Conservation (phyloP, 2,797 vertebrate genomes). For the Gymnocypris eckloni region DNA sequence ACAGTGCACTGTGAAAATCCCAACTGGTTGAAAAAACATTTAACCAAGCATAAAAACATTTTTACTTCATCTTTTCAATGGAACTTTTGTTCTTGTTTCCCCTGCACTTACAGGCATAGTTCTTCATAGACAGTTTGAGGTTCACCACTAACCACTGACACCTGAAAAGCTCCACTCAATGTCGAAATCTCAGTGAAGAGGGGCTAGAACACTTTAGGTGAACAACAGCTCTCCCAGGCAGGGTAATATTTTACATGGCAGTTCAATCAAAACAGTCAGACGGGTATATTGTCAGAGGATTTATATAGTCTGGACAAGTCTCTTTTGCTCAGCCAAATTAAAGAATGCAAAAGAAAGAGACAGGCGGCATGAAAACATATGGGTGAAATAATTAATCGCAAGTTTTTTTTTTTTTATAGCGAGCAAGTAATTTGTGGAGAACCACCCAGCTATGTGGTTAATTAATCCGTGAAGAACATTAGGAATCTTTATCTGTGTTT, state of each 20-base stretch:
- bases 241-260: slow-evolving; percentile 47
- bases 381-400: slow-evolving; percentile 39
- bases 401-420: slow-evolving; percentile 4
- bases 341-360: slow-evolving; percentile 24
- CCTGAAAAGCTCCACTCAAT: slow-evolving; percentile 60
- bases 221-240: slow-evolving; percentile 20
- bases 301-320: slow-evolving; percentile 41
- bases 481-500: slow-evolving; percentile 44
- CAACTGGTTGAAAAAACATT: not conserved
- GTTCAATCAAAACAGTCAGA: slow-evolving; percentile 53
- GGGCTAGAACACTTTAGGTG: slow-evolving; percentile 5
- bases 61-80: not conserved
- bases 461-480: slow-evolving; percentile 35
- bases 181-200: slow-evolving; percentile 47
- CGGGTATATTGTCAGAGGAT: slow-evolving; percentile 48
- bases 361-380: slow-evolving; percentile 39
- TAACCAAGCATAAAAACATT: not conserved
- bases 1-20: not conserved
- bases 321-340: slow-evolving; percentile 42
- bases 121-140: slow-evolving; percentile 46
- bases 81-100: slow-evolving; percentile 1
- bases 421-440: slow-evolving; percentile 19
- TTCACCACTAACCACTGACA: slow-evolving; percentile 62
- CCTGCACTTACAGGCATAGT: not conserved
- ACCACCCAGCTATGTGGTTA: slow-evolving; percentile 29